phyloP scores from a whole-genome alignment of 2,797 vertebrate species.

The Astyanax mexicanus region DNA sequence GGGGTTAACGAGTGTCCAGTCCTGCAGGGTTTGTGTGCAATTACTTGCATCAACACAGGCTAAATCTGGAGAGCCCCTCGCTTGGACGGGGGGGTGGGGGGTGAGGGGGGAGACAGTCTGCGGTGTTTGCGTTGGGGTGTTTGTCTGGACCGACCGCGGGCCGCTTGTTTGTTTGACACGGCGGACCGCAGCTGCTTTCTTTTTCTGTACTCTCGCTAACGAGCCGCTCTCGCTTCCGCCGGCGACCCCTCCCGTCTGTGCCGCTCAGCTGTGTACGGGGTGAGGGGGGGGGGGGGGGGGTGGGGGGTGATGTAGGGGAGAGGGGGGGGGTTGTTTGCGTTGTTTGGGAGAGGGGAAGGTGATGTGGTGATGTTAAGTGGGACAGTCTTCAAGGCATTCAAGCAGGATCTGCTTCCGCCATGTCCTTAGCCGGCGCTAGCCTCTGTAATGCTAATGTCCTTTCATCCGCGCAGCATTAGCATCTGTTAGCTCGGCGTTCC shows the following conservation, averaged over 20 bases:
- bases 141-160: neutral
- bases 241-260: neutral
- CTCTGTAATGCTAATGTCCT: constrained; percentile 54
- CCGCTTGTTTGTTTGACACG: constrained; percentile 19
- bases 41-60: constrained; percentile 1
- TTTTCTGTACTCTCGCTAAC: neutral
- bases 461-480: constrained; percentile 54
- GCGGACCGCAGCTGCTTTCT: neutral
- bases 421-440: constrained; percentile 1
- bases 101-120: neutral
- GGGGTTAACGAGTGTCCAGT: neutral
- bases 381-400: neutral
- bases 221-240: neutral
- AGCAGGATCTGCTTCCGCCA: too few species aligned
- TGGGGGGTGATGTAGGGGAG: too few species aligned
- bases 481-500: constrained; percentile 39
- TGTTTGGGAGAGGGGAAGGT: neutral
- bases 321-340: too few species aligned
- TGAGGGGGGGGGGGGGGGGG: neutral
- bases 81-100: too few species aligned
- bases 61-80: constrained; percentile 13
- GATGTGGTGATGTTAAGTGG: constrained; percentile 22
- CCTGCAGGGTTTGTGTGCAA: neutral
- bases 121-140: neutral
- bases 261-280: neutral